Conservation (phyloP, 2,113 vertebrate genomes). For the Pomatorhinus ruficollis region DNA sequence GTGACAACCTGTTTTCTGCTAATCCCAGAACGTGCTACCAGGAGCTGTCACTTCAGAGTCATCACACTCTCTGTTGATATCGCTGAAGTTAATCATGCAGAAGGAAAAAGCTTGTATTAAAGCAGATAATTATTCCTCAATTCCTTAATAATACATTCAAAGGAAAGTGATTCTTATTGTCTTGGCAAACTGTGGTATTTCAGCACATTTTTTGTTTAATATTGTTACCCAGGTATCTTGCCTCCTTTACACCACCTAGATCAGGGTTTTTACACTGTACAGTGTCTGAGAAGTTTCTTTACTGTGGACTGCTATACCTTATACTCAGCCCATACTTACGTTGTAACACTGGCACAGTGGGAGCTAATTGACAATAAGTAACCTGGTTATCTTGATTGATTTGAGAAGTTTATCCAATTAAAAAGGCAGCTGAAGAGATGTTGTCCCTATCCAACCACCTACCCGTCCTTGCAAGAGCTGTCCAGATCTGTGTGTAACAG, state of each 20-base stretch:
- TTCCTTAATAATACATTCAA: slow-evolving; percentile 22
- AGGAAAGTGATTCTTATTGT: slow-evolving; percentile 41
- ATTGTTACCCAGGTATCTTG: background rate
- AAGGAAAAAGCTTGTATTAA: slow-evolving; percentile 48
- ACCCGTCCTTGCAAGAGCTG: background rate
- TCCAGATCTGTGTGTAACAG: background rate
- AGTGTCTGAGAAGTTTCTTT: background rate
- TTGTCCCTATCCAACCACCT: background rate
- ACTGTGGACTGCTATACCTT: background rate
- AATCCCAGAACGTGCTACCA: slow-evolving; percentile 47
- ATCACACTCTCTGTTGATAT: slow-evolving; percentile 46
- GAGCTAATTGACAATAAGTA: background rate
- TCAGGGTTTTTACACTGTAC: background rate
- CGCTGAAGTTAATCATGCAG: slow-evolving; percentile 49
- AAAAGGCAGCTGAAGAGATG: background rate
- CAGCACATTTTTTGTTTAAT: background rate
- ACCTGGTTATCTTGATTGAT: background rate
- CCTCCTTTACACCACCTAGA: background rate
- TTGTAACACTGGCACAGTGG: background rate
- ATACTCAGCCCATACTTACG: background rate
- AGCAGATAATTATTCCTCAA: slow-evolving; percentile 49
- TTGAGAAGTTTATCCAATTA: background rate
- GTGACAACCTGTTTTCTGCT: slow-evolving; percentile 50
- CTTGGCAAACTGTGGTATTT: background rate
- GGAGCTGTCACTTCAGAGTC: slow-evolving; percentile 50